These are phyloP conservation scores for Genyomyrus donnyi DNA, from an alignment of 2,113 vertebrate genomes.

Conservation along the genomic window DNA sequence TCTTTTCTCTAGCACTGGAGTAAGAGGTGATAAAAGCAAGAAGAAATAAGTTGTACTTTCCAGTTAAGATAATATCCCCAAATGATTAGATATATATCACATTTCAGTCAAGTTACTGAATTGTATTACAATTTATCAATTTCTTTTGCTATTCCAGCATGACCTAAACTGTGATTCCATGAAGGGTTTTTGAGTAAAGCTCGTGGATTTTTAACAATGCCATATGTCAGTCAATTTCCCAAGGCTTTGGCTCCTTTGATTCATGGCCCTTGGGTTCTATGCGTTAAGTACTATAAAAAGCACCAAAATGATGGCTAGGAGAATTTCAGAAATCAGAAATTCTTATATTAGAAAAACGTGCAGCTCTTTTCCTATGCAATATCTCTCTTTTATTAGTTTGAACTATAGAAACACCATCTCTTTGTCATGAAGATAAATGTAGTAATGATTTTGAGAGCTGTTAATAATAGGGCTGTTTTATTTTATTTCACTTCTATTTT, in stretches of 20 bases:
- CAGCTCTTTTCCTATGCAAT: background rate
- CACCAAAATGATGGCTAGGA: constrained; percentile 19
- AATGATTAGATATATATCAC: background rate
- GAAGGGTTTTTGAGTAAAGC: background rate
- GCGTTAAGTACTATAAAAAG: background rate
- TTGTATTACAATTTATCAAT: background rate
- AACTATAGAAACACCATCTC: background rate
- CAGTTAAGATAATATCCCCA: background rate
- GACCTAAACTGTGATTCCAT: background rate
- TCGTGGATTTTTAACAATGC: background rate
- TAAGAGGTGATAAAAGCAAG: background rate
- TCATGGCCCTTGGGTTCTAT: background rate
- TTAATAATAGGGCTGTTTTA: background rate
- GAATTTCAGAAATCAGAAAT: constrained; percentile 13
- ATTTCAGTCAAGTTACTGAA: background rate
- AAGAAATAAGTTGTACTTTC: background rate
- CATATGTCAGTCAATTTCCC: background rate
- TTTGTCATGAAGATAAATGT: background rate
- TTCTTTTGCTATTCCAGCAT: background rate
- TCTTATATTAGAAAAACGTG: background rate
- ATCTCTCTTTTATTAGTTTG: background rate
- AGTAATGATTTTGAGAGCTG: background rate
- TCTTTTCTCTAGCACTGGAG: background rate
- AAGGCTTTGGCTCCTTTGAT: background rate
- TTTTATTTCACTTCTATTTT: constrained; percentile 1